Conservation (phyloP, 30 jellyfish, hydroid and myxozoan species). For the Hydractinia echinata region DNA sequence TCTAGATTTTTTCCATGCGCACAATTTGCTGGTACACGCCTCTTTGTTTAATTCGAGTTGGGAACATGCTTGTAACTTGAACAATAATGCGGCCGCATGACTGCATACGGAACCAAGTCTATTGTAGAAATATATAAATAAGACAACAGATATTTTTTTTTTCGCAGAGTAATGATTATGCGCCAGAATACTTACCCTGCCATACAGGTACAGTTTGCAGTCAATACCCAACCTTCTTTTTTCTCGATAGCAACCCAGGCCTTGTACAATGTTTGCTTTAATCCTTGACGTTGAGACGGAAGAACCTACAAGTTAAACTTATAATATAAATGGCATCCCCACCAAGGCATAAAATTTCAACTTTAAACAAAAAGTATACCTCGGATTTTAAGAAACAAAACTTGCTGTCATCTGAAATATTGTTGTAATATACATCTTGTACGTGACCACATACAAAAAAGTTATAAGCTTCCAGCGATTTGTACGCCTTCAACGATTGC, state of each 20-base stretch:
- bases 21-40: slow-evolving; percentile 38
- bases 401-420: slow-evolving; percentile 27
- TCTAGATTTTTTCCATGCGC: slow-evolving; percentile 26
- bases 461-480: too few relatives aligned
- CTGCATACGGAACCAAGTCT: slow-evolving; percentile 54
- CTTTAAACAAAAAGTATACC: slow-evolving; percentile 14
- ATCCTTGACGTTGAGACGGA: slow-evolving; percentile 46
- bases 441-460: slow-evolving; percentile 56
- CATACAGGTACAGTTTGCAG: slow-evolving; percentile 52
- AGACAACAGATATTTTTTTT: too few relatives aligned
- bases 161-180: background rate
- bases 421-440: slow-evolving; percentile 41
- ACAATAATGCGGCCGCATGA: slow-evolving; percentile 48
- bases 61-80: slow-evolving; percentile 33
- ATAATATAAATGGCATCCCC: background rate
- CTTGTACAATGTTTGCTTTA: slow-evolving; percentile 15
- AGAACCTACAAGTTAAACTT: slow-evolving; percentile 15
- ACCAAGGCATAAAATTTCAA: background rate
- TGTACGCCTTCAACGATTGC: too few relatives aligned
- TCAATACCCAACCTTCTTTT: slow-evolving; percentile 42
- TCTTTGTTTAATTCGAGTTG: slow-evolving; percentile 18
- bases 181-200: slow-evolving; percentile 36
- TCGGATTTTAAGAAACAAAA: slow-evolving; percentile 42
- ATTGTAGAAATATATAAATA: background rate
- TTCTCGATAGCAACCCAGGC: slow-evolving; percentile 36